phyloP scores from a whole-genome alignment of 2,888 invertebrate genomes.

The Morinoia aosen region DNA sequence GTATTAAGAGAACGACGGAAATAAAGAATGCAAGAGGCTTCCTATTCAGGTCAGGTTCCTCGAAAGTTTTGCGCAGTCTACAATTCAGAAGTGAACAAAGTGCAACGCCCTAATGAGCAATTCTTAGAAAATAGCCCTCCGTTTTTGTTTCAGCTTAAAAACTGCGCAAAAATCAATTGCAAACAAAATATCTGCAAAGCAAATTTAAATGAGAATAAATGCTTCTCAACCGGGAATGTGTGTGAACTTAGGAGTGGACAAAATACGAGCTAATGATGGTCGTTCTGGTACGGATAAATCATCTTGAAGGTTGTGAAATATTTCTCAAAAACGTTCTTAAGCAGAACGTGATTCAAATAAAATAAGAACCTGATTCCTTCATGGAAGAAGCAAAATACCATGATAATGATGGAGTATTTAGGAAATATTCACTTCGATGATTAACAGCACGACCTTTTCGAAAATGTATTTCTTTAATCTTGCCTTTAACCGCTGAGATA shows the following conservation, averaged over 20 bases:
- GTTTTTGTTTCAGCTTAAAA: background rate
- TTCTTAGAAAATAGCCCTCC: background rate
- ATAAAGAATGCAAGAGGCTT: background rate
- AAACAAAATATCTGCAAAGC: no score
- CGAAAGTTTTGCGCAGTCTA: background rate
- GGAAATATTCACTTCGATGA: background rate
- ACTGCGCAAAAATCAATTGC: no score
- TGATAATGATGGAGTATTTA: background rate
- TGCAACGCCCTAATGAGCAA: background rate
- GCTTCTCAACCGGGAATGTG: no score
- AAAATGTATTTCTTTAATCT: background rate
- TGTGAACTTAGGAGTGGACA: no score
- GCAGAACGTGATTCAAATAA: no score
- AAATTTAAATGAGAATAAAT: no score
- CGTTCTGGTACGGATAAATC: no score
- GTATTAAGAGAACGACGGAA: background rate
- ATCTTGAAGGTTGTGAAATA: no score
- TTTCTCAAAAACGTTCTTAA: no score
- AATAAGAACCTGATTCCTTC: background rate
- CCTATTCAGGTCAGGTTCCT: background rate
- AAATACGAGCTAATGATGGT: no score
- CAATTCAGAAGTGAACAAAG: background rate
- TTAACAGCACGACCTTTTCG: background rate
- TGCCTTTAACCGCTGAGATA: background rate
- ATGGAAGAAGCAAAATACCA: background rate